These are phyloP conservation scores for Chesias legatella DNA, from an alignment of 2,888 invertebrate genomes.

Conservation along the genomic window DNA sequence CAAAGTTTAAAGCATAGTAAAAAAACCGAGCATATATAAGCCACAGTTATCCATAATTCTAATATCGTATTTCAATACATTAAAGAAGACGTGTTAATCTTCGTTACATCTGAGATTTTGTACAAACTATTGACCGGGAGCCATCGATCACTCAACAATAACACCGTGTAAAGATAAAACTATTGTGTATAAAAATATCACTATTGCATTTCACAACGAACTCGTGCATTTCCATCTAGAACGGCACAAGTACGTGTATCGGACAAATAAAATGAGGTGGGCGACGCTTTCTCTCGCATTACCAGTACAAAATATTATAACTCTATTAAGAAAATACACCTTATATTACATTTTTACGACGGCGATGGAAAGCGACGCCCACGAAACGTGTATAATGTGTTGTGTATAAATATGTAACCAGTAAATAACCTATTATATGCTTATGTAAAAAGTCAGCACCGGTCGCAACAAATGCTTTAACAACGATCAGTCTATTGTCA, in stretches of 20 bases:
- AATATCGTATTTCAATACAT: constrained; percentile 33
- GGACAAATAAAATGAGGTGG: constrained; percentile 62
- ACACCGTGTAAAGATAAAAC: constrained; percentile 77
- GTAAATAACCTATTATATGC: constrained; percentile 77
- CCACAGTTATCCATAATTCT: constrained; percentile 20
- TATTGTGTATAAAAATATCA: constrained; percentile 79
- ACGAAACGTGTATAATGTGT: constrained; percentile 59
- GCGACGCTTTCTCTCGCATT: constrained; percentile 49
- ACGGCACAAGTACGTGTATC: constrained; percentile 44
- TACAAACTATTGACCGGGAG: constrained; percentile 77
- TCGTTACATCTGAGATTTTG: constrained; percentile 58
- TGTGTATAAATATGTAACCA: constrained; percentile 60
- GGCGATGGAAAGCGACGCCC: constrained; percentile 52
- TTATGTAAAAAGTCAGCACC: constrained; percentile 75
- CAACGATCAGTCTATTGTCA: constrained; percentile 80
- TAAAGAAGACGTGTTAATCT: constrained; percentile 52
- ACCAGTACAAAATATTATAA: constrained; percentile 63
- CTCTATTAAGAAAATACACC: constrained; percentile 71
- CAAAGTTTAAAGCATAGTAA: constrained; percentile 21
- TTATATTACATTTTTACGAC: constrained; percentile 45
- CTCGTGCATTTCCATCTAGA: constrained; percentile 28
- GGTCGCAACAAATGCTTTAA: constrained; percentile 78
- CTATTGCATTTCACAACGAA: constrained; percentile 55
- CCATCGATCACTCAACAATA: constrained; percentile 77
- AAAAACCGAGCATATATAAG: constrained; percentile 18